Percentiles rank a stretch among this genome's conserved stretches.
Conservation (phyloP, 2,888 invertebrate genomes). For the Hoplodrina ambigua region DNA sequence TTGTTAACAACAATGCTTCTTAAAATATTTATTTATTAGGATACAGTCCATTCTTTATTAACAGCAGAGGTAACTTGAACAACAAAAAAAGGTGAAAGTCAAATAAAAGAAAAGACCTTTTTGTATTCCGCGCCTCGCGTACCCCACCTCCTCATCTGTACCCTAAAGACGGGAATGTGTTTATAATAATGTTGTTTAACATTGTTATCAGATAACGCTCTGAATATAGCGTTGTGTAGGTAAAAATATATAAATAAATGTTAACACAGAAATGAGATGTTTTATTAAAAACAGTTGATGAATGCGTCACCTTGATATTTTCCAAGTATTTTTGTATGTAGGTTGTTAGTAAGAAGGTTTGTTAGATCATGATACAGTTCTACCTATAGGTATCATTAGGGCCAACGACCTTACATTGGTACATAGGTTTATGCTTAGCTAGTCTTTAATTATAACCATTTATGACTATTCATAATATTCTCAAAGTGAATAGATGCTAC, state of each 20-base stretch:
- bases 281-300: conserved; percentile 36
- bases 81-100: conserved; percentile 42
- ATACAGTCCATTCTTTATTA: conserved; percentile 1
- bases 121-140: conserved; percentile 34
- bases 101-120: conserved; percentile 23
- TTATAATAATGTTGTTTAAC: conserved; percentile 42
- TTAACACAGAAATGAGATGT: conserved; percentile 16
- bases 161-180: conserved; percentile 40
- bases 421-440: not conserved
- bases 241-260: conserved; percentile 35
- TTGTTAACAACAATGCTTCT: conserved; percentile 20
- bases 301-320: conserved; percentile 25
- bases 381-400: conserved; percentile 4
- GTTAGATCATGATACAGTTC: conserved; percentile 16
- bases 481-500: too few relatives aligned
- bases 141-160: not conserved
- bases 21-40: conserved; percentile 1
- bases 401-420: conserved; percentile 22
- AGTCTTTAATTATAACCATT: not conserved
- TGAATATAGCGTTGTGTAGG: conserved; percentile 34
- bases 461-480: too few relatives aligned
- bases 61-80: conserved; percentile 8
- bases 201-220: conserved; percentile 46
- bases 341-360: conserved; percentile 1
- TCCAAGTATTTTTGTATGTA: conserved; percentile 12